Evolutionary conservation across 2,113 vertebrate genomes (phyloP).

Genomic region (Zosterops pallidus): DNA sequence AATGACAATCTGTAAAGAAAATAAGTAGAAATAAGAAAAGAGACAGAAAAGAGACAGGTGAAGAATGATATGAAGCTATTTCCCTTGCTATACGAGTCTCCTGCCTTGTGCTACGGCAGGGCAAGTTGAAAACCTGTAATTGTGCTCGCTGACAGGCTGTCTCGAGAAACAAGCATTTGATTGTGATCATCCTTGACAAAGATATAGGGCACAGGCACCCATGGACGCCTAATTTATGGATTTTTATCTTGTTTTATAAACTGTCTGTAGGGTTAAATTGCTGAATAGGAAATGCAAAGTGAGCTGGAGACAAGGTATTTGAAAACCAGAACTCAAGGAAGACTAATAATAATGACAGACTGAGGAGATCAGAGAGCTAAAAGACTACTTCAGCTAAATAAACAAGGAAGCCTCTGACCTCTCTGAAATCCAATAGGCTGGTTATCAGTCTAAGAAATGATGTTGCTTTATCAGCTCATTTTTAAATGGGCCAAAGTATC

Average conservation of each 20-base stretch:
- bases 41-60: neutral
- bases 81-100: neutral
- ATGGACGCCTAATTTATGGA: conserved; percentile 58
- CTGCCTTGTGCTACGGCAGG: neutral
- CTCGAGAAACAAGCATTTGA: conserved; percentile 58
- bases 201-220: conserved; percentile 53
- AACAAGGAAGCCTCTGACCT: conserved; percentile 43
- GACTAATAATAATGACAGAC: conserved; percentile 18
- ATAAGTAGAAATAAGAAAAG: neutral
- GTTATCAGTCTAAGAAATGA: neutral
- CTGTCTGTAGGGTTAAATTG: conserved; percentile 53
- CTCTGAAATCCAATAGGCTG: neutral
- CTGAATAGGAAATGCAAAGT: conserved; percentile 55
- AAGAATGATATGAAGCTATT: neutral
- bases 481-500: conserved; percentile 16
- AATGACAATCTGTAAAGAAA: neutral
- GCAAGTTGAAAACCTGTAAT: conserved; percentile 34
- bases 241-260: conserved; percentile 68
- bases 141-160: conserved; percentile 47
- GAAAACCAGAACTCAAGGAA: conserved; percentile 40
- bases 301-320: conserved; percentile 50
- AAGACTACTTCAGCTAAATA: conserved; percentile 41
- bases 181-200: conserved; percentile 66
- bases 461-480: conserved; percentile 3
- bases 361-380: conserved; percentile 42